A percentile compares a stretch with the other conserved stretches of the same genome.
Evolutionary conservation across 2,888 invertebrate species (phyloP).

Genomic region (Scrobipalpa costella): DNA sequence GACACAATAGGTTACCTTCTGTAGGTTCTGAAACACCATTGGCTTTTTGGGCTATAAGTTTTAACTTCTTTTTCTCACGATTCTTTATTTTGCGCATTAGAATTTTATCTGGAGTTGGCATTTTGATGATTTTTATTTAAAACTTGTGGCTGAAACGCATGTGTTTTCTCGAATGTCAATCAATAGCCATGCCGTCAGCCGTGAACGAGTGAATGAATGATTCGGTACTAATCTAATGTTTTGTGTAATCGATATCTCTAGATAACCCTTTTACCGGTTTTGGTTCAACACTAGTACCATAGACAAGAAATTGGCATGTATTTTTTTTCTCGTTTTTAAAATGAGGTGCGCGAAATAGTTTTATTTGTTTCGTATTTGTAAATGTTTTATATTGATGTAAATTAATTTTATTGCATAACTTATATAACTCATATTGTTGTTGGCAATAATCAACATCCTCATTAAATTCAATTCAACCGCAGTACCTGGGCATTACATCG

Average conservation of each 20-base stretch:
- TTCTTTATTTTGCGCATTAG: slow-evolving; percentile 89
- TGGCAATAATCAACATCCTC: no score
- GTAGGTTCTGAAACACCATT: slow-evolving; percentile 39
- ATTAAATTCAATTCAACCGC: no score
- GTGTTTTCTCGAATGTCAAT: not conserved
- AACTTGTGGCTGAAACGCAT: not conserved
- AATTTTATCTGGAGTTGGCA: slow-evolving; percentile 86
- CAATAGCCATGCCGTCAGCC: no score
- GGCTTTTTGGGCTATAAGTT: slow-evolving; percentile 78
- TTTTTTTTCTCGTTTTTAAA: slow-evolving; percentile 11
- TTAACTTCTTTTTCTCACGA: slow-evolving; percentile 86
- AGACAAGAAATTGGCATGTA: not conserved
- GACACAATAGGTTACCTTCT: slow-evolving; percentile 49
- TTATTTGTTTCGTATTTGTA: not conserved
- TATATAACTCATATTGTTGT: no score
- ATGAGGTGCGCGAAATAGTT: slow-evolving; percentile 2
- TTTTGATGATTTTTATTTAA: slow-evolving; percentile 42
- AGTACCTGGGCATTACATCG: no score
- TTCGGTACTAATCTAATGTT: no score
- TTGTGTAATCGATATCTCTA: not conserved
- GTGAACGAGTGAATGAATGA: slow-evolving; percentile 1
- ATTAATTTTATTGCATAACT: no score
- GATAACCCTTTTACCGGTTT: not conserved
- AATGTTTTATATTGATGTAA: not conserved
- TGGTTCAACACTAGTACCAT: slow-evolving; percentile 1